phyloP scores from a whole-genome alignment of 2,113 vertebrate genomes.

The Tachysurus vachellii region DNA sequence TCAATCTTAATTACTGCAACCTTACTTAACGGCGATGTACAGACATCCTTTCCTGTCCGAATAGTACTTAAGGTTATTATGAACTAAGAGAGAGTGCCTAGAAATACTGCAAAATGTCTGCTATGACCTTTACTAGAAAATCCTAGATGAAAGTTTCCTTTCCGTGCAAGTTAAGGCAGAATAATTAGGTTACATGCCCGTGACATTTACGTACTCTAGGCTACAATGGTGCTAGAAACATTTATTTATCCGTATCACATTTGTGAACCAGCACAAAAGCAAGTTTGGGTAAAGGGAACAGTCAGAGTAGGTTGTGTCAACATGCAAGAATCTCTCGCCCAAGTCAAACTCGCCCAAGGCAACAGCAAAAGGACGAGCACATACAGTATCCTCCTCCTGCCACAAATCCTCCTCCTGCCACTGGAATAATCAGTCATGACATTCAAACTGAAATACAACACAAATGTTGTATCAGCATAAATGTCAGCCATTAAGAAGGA shows the following conservation, averaged over 20 bases:
- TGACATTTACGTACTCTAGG: neutral
- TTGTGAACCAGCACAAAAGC: neutral
- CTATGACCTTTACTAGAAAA: neutral
- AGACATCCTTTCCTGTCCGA: neutral
- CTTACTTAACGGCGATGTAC: neutral
- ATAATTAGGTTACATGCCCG: neutral
- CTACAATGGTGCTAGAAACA: neutral
- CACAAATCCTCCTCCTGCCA: slow-evolving; percentile 3
- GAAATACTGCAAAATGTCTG: neutral
- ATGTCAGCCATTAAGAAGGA: slow-evolving; percentile 43
- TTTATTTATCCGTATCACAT: neutral
- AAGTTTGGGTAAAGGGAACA: neutral
- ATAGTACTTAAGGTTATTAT: neutral
- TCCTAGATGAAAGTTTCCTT: neutral
- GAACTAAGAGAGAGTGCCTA: neutral
- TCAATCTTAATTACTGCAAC: neutral
- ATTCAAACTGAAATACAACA: slow-evolving; percentile 8
- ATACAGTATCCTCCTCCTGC: neutral
- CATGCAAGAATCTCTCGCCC: neutral
- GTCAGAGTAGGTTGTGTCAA: neutral
- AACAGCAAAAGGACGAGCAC: neutral
- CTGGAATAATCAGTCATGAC: neutral
- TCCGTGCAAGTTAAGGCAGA: neutral
- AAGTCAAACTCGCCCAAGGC: neutral
- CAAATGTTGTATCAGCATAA: slow-evolving; percentile 12